These are phyloP conservation scores for Neolamprologus toae DNA, from an alignment of 2,113 vertebrate species.

Conservation along the genomic window DNA sequence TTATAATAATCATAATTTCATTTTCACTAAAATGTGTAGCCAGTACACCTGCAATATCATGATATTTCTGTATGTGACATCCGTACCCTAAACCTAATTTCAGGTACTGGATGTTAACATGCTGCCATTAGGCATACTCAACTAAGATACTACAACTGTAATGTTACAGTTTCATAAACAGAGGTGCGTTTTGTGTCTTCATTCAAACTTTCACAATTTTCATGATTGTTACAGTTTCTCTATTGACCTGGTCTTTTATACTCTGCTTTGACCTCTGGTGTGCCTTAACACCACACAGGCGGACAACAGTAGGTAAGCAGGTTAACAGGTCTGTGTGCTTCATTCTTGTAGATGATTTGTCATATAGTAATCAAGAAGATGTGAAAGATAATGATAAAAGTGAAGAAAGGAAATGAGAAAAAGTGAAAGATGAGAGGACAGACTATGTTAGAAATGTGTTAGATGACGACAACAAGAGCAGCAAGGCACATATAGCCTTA, in stretches of 20 bases:
- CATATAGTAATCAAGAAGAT: not conserved
- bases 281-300: not conserved
- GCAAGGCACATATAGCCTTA: not conserved
- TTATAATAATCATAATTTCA: too few relatives aligned
- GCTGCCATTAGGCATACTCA: not conserved
- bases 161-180: not conserved
- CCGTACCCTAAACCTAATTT: accelerated
- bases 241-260: not conserved
- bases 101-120: not conserved
- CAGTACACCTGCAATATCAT: not conserved
- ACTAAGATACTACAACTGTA: not conserved
- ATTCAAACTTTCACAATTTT: not conserved
- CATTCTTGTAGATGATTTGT: not conserved
- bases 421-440: not conserved
- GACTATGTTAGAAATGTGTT: not conserved
- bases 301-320: not conserved
- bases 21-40: not conserved
- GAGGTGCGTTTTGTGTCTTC: accelerated
- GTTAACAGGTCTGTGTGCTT: not conserved
- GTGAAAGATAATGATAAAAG: not conserved
- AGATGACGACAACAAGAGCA: not conserved
- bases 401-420: not conserved
- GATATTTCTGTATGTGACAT: not conserved
- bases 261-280: not conserved
- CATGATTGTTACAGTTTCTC: not conserved